Evolutionary conservation across 2,888 invertebrate species (phyloP), one percentile per base, ranked within the genome.

Genomic region (Drosophila dives): DNA sequence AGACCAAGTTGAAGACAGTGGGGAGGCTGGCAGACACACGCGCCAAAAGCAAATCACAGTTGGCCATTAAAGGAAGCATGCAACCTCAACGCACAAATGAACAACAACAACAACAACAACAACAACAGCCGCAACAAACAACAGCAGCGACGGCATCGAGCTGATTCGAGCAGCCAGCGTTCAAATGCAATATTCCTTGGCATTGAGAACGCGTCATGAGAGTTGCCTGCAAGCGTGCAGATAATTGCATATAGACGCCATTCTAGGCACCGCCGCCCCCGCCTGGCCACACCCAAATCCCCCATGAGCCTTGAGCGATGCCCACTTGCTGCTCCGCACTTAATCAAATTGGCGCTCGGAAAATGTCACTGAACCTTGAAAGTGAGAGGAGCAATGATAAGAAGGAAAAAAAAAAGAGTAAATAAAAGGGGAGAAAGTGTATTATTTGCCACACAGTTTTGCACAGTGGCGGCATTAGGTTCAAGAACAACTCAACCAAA

Each of bases 321-420:
- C 59, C 65, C 65, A 72, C 67, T 38, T 34, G 76, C 64, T 23
- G 72, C 65, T 70, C 70, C 70, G 75, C 81, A 85, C 85, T 89
- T 86, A 89, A 86, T 86, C 86, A 86, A 86, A 86, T 86, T 86
- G 89, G 83, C 77, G 81, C 80, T 74, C 58, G 58, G 72, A 83
- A 83, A 85, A 83, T 86, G 86, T 86, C 89, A 89, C 59, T 89
- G 86, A 86, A 86, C 86, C 86, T 86, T 86, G 63, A 71, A 63
- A 75, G 80, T 62, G 58, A 77, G 67, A 64, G 36, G 59, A 48
- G 23, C 34, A 36, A 12, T 7, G 29, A 49, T 10, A 29, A 6
- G 29, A 29, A 42, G 11, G 40, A 51, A 3, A 49, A 40, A 23
- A 49, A 26, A 36, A 53, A 48, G 20, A 38, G 49, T 49, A 64